phyloP scores from a whole-genome alignment of 2,888 invertebrate species.

The Clepsis dumicolana region DNA sequence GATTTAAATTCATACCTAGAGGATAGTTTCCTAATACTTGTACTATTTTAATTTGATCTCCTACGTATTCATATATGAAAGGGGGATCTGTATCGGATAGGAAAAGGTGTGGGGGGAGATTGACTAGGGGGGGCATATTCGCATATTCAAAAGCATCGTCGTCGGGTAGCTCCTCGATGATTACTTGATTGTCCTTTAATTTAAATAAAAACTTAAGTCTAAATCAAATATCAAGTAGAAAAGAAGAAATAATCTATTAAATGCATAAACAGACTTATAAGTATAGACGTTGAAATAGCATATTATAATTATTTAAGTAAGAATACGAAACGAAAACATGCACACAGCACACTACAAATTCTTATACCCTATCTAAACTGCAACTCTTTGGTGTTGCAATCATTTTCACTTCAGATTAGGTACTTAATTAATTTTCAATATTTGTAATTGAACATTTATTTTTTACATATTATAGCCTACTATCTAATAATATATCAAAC shows the following conservation, averaged over 20 bases:
- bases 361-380: slow-evolving; percentile 39
- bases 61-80: slow-evolving; percentile 79
- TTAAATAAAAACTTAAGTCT: slow-evolving; percentile 79
- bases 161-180: slow-evolving; percentile 83
- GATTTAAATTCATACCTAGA: slow-evolving; percentile 61
- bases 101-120: slow-evolving; percentile 69
- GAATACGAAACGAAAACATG: slow-evolving; percentile 37
- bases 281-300: slow-evolving; percentile 43
- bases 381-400: slow-evolving; percentile 42
- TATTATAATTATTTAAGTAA: slow-evolving; percentile 14
- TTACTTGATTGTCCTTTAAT: slow-evolving; percentile 84
- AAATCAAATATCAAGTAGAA: slow-evolving; percentile 65
- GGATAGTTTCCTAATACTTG: slow-evolving; percentile 77
- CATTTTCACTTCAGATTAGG: slow-evolving; percentile 2
- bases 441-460: slow-evolving; percentile 8
- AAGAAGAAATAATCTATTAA: slow-evolving; percentile 66
- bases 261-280: slow-evolving; percentile 80
- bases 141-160: slow-evolving; percentile 78
- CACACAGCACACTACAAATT: slow-evolving; percentile 30
- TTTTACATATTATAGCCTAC: background rate
- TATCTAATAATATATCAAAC: background rate
- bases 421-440: slow-evolving; percentile 8
- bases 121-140: slow-evolving; percentile 79
- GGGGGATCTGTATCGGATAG: slow-evolving; percentile 79
- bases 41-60: slow-evolving; percentile 77